Percentiles rank a stretch among this genome's conserved stretches.
phyloP scores from a whole-genome alignment of 2,888 invertebrate species.

The Oscheius sp. region DNA sequence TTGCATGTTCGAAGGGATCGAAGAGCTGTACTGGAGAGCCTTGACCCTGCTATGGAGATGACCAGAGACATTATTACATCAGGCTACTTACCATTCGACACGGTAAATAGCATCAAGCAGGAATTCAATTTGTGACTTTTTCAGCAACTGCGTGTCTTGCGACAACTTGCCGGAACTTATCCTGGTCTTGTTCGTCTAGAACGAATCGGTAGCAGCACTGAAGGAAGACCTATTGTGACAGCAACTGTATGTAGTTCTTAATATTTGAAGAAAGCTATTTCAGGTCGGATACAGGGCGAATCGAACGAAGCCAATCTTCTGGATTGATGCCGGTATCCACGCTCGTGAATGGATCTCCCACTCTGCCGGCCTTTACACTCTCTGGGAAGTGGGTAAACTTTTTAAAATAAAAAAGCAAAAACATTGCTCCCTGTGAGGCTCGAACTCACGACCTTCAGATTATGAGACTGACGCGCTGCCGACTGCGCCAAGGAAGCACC shows the following conservation, averaged over 20 bases:
- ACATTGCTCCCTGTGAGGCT: constrained; percentile 81
- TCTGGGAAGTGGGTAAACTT: constrained; percentile 25
- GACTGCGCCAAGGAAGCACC: constrained; percentile 59
- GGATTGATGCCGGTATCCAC: constrained; percentile 40
- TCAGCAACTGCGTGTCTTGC: constrained; percentile 6
- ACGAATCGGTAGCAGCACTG: constrained; percentile 1
- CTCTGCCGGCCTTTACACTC: constrained; percentile 31
- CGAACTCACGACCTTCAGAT: constrained; percentile 95
- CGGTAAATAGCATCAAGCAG: neutral
- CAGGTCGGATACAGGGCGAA: constrained; percentile 31
- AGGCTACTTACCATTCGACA: constrained; percentile 31
- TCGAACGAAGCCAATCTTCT: constrained; percentile 29
- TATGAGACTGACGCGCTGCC: constrained; percentile 84
- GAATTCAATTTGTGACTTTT: neutral
- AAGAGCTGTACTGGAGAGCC: constrained; percentile 16
- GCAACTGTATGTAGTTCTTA: constrained; percentile 13
- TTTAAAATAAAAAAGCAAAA: constrained; percentile 29
- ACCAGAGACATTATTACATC: constrained; percentile 11
- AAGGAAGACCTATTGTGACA: constrained; percentile 16
- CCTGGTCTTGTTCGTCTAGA: constrained; percentile 9
- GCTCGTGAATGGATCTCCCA: constrained; percentile 39
- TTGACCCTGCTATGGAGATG: constrained; percentile 6
- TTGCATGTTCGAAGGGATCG: constrained; percentile 14
- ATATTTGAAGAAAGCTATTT: neutral
- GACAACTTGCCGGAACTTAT: neutral